phyloP scores from a whole-genome alignment of 2,113 vertebrate genomes.

The rat (Rattus norvegicus) region GRCr8 NC_086031.1:100131001-100131500 shows the following conservation, averaged over 20 bases:
- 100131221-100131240: not conserved
- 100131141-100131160: not conserved
- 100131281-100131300: not conserved
- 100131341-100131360: not conserved
- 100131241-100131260: not conserved
- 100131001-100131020: not conserved
- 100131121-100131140: not conserved
- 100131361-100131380: constrained; percentile 5
- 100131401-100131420: constrained; percentile 66
- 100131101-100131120: not conserved
- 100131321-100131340: not conserved
- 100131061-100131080: not conserved
- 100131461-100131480: constrained; percentile 41
- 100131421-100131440: constrained; percentile 53
- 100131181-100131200: not conserved
- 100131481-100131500: constrained; percentile 75
- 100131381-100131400: constrained; percentile 23
- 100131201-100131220: not conserved
- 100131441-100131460: constrained; percentile 66
- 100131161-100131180: not conserved
- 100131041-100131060: not conserved
- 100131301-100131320: not conserved
- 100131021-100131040: not conserved
- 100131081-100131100: not conserved
- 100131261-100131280: not conserved